Evolutionary conservation across 2,113 vertebrate genomes (phyloP), one percentile per base, ranked within the genome.

Genomic region (Labrus mixtus): DNA sequence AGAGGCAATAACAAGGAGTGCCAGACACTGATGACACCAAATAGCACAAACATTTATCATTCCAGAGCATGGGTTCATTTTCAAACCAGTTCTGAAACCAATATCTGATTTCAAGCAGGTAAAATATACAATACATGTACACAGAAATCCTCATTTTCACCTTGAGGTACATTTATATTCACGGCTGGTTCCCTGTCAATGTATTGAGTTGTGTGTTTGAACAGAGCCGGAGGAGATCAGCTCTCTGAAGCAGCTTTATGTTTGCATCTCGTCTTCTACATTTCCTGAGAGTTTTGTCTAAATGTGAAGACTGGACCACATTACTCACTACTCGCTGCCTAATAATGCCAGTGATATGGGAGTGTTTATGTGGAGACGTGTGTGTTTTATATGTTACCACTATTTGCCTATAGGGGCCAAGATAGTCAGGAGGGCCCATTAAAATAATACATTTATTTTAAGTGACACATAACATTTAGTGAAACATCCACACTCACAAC

Each of bases 1-100:
- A 66, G 50, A 67, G 46, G 29, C 13, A 55, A 62, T 56, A 73
- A 58, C 66, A 67, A 53, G 6, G 0, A 36, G 10, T 51, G 56
- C 63, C 66, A 68, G 29, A 76, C 41, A 68, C 29, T 51, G 68
- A 80, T 67, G 63, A 58, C 76, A 62, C 66, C 48, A 73, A 80
- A 81, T 46, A 54, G 53, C 19, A n/a, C n/a, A 56, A 56, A 79
- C 70, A 39, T 1, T 1, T 51, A 78, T 58, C 46, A 76, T 41
- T 58, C 9, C 39, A 57, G 59, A 74, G 10, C 19, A 13, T 8
- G 10, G n/a, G 19, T 54, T 54, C 2, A 43, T 37, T 60, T 63
- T 57, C 1, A n/a, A 11, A 33, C 10, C 41, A 33, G 22, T 12
- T 48, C 29, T 66, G 20, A 33, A 20, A 66, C 22, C 73, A 66